phyloP scores from a whole-genome alignment of 2,797 vertebrate species.

The Molossus molossus region DNA sequence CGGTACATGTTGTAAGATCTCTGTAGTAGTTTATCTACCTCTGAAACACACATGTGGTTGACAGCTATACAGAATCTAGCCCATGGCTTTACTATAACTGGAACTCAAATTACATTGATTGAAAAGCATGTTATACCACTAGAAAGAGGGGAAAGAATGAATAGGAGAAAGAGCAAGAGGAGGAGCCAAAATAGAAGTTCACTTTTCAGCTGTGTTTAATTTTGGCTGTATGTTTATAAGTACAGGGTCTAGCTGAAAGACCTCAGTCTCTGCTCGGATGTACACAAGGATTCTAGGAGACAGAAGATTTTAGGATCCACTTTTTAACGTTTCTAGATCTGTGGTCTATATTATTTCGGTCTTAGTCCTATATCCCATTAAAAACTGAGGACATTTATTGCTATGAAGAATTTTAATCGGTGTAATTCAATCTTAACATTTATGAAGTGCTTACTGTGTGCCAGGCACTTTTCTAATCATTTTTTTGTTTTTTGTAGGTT shows the following conservation, averaged over 20 bases:
- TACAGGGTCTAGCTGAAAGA: slow-evolving; percentile 7
- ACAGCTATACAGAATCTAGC: neutral
- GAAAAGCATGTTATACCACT: neutral
- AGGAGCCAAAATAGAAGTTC: slow-evolving; percentile 11
- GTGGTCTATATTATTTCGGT: neutral
- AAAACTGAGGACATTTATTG: slow-evolving; percentile 14
- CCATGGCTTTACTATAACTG: neutral
- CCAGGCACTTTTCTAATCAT: neutral
- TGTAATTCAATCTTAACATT: neutral
- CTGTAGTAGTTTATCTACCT: neutral
- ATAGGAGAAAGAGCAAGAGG: neutral
- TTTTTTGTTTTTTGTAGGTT: neutral
- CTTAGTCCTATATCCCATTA: neutral
- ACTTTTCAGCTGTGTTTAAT: neutral
- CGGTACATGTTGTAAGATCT: neutral
- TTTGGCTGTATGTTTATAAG: neutral
- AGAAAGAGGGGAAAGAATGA: slow-evolving; percentile 25
- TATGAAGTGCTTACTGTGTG: neutral
- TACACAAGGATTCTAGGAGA: slow-evolving; percentile 24
- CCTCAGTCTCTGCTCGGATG: neutral
- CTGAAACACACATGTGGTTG: neutral
- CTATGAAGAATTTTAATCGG: neutral
- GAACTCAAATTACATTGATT: neutral
- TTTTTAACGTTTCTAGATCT: slow-evolving; percentile 25
- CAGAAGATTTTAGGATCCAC: neutral